A percentile compares a stretch with the other conserved stretches of the same genome.
These are phyloP conservation scores for Amphiprion ocellaris DNA, from an alignment of 2,113 vertebrate species.

Conservation along the genomic window DNA sequence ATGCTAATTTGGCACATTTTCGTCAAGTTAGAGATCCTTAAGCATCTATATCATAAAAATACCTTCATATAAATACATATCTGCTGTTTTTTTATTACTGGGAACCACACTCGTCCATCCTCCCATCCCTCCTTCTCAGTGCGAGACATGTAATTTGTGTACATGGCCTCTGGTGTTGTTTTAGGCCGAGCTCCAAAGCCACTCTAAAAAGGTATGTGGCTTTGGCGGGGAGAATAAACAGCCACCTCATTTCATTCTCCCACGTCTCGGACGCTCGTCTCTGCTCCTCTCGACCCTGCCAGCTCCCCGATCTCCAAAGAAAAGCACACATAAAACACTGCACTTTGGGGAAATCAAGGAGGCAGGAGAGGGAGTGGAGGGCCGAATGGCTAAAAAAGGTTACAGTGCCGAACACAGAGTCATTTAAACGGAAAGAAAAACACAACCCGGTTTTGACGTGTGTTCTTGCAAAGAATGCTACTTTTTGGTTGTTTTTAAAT, in stretches of 20 bases:
- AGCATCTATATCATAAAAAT: constrained; percentile 2
- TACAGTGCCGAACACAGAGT: constrained; percentile 28
- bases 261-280: constrained; percentile 69
- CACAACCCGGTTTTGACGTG: constrained; percentile 2
- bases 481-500: background rate
- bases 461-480: background rate
- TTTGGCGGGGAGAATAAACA: constrained; percentile 79
- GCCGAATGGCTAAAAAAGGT: constrained; percentile 58
- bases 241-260: constrained; percentile 79
- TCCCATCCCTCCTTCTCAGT: constrained; percentile 33
- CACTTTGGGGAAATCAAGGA: constrained; percentile 79
- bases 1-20: constrained; percentile 31
- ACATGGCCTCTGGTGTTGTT: constrained; percentile 76
- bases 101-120: constrained; percentile 56
- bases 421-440: constrained; percentile 35
- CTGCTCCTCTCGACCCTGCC: constrained; percentile 72
- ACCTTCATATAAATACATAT: background rate
- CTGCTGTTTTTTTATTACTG: constrained; percentile 43
- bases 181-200: constrained; percentile 80
- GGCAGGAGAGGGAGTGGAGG: constrained; percentile 38
- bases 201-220: constrained; percentile 82
- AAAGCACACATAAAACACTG: constrained; percentile 75
- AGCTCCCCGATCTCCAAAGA: constrained; percentile 56
- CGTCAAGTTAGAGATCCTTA: constrained; percentile 17
- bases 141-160: constrained; percentile 70